Percentiles rank a stretch among this genome's conserved stretches.
Conservation (phyloP, 2,113 vertebrate species). For the Ardeotis arabs region DNA sequence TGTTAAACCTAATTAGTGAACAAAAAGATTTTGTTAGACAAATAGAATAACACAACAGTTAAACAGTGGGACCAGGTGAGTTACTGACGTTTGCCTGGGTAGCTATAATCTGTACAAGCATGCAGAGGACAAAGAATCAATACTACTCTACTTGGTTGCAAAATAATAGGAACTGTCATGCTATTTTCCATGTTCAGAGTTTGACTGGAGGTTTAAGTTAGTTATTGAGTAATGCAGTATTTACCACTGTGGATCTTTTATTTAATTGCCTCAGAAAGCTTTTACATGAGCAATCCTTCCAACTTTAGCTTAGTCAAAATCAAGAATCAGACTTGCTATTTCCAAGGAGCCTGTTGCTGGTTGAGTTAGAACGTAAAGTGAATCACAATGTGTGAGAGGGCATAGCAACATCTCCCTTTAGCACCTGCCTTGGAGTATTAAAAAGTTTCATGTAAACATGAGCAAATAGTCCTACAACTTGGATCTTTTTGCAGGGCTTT, state of each 20-base stretch:
- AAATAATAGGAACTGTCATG: background rate
- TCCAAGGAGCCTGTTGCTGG: background rate
- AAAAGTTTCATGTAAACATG: background rate
- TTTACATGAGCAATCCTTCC: background rate
- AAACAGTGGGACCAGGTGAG: background rate
- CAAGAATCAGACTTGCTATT: background rate
- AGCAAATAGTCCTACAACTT: background rate
- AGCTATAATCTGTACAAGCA: background rate
- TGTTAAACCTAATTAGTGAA: background rate
- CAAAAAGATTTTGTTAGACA: background rate
- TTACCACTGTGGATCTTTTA: background rate
- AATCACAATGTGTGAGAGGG: background rate
- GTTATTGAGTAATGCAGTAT: background rate
- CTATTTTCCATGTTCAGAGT: background rate
- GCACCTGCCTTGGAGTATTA: background rate
- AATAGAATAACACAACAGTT: background rate
- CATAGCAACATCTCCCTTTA: background rate
- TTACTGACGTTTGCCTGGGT: background rate
- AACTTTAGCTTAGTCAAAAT: background rate
- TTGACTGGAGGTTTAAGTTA: background rate
- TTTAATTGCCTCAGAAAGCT: background rate
- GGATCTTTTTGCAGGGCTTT: background rate
- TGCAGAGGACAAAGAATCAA: background rate
- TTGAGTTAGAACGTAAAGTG: background rate
- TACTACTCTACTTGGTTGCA: background rate